Percentiles rank a stretch among this genome's conserved stretches.
These are phyloP conservation scores for Chalcis sispes DNA, from an alignment of 2,888 invertebrate species.

Conservation along the genomic window DNA sequence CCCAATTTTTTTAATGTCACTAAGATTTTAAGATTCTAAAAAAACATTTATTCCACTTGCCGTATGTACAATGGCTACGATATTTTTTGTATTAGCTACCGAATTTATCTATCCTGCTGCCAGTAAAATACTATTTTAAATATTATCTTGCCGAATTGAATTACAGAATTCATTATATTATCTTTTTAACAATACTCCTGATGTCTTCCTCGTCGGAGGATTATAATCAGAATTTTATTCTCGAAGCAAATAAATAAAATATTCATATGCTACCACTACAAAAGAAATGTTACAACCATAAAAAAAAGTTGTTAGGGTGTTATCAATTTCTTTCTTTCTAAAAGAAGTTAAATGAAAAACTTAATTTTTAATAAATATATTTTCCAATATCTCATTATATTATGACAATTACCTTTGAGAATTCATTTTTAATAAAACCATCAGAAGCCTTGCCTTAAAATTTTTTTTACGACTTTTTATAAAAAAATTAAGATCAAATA, in stretches of 20 bases:
- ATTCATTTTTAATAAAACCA: too few relatives aligned
- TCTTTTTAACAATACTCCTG: slow-evolving; percentile 14
- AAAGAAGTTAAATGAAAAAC: too few relatives aligned
- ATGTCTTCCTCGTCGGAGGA: slow-evolving; percentile 52
- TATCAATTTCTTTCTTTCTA: slow-evolving; percentile 33
- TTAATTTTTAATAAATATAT: too few relatives aligned
- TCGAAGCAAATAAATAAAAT: slow-evolving; percentile 50
- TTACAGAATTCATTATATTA: background rate
- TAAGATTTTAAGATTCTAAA: slow-evolving; percentile 57
- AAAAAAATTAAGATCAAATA: too few relatives aligned
- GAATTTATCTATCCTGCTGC: slow-evolving; percentile 55
- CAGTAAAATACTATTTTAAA: slow-evolving; percentile 36
- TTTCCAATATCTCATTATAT: too few relatives aligned
- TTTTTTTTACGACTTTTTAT: too few relatives aligned
- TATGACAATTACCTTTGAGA: too few relatives aligned
- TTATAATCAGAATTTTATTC: slow-evolving; percentile 52
- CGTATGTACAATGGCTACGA: slow-evolving; percentile 41
- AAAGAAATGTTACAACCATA: slow-evolving; percentile 59
- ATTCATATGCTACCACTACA: slow-evolving; percentile 53
- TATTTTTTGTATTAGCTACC: slow-evolving; percentile 45
- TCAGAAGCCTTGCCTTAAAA: too few relatives aligned
- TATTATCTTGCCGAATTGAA: background rate
- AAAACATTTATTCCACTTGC: slow-evolving; percentile 48
- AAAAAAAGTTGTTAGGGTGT: slow-evolving; percentile 53
- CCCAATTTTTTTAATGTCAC: slow-evolving; percentile 51